Base-by-base conservation (phyloP, 2,113 vertebrate genomes). In the Rana temporaria region DNA sequence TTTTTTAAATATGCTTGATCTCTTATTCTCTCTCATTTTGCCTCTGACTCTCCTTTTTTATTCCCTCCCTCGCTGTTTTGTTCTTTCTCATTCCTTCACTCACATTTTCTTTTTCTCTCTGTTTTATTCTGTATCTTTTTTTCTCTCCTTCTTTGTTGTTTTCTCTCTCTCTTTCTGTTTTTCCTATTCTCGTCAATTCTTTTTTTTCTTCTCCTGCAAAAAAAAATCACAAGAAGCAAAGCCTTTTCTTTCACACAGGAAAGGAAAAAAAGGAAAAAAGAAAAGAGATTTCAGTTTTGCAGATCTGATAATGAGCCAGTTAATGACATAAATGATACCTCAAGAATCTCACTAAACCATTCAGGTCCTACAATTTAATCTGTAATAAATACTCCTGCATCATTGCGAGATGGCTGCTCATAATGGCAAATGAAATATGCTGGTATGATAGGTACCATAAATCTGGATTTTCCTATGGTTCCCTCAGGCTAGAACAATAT, bases 401-500 rank as follows among this genome's bases (percentile, higher is more conserved):
- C 97, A 97, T 96, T 96, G 96, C 91, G 96, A 95, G 95, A 96
- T 96, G 96, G 97, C 97, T 97, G 95, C 95, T 96, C 96, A 98
- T 99, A 99, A 99, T 98, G 97, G 97, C 96, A 96, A 96, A 97
- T 99, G 97, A 99, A 99, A 99, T 99, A 99, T 99, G 97, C 97
- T 98, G 96, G 97, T 99, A 99, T 98, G 98, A 99, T 98, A 98
- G 96, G 96, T 98, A 96, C 97, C 96, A 99, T 99, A 99, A 99
- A 99, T 99, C 98, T 98, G 95, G 95, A 98, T 99, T 98, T 96
- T 96, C 97, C 96, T 97, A 98, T 97, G 96, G 97, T 98, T 99
- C 97, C 97, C 98, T 94, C 96, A 98, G 98, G 98, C 97, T 98
- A 98, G 96, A 96, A 98, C 98, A 99, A 99, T 99, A 99, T 99